Base-by-base conservation (phyloP, 1,140 invertebrate genomes). In the Procambarus virginalis region DNA sequence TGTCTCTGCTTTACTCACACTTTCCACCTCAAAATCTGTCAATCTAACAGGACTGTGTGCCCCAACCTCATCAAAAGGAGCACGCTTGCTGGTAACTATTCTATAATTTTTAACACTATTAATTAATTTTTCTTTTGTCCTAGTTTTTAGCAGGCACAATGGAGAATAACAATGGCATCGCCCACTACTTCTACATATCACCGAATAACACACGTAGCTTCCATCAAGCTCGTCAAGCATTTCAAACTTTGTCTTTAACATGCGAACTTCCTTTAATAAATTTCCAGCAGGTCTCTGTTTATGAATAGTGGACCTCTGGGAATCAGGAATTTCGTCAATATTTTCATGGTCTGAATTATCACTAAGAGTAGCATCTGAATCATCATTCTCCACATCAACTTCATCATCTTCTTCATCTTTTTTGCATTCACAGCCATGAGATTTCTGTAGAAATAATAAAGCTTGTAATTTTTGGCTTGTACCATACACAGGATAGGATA, bases 321-420 rank as follows among this genome's bases (percentile, higher is more conserved):
- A 58, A 14, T 88, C 89, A 79, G 76, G 84, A 75, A 92, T 89
- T 55, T 92, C 91, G 60, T 93, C 91, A 14, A 91, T 89, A 58
- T 84, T 92, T 22, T 90, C 89, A 34, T 93, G 79, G 64, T 93
- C 84, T 70, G 92, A 82, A 48, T 92, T 92, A 94, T 90, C 89
- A 48, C 93, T 83, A 46, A 93, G 68, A 34, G 92, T 89, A 34
- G 92, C 93, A 94, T 93, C 76, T 22, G 94, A 94, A 86, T 93
- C 91, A 77, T 93, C 92, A 70, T 80, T 93, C 75, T 94, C 93
- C 60, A 93, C 92, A 70, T 95, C 94, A 70, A 95, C 93, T 91
- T 94, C 93, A 55, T 93, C 92, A 68, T 94, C 93, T 92, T 94
- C 93, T 9, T 8, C 8, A 51, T 73, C 90, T 45, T 60, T 82